Evolutionary conservation across 2,888 invertebrate genomes (phyloP).

Genomic region (Tetheella fluctuosa): DNA sequence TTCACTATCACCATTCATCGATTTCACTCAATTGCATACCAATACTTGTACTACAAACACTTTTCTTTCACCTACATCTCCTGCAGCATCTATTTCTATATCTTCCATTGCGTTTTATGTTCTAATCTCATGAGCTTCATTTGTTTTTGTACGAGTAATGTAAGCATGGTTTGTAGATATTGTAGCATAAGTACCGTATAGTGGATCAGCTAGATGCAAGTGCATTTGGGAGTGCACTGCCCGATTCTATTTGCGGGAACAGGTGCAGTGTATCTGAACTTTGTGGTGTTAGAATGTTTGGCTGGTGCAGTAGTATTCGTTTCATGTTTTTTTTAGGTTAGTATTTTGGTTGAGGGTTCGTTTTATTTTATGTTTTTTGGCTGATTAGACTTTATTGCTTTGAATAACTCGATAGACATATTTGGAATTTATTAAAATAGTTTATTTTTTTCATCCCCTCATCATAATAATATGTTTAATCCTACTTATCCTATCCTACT

Average conservation of each 20-base stretch:
- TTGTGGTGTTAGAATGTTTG: slow-evolving; percentile 20
- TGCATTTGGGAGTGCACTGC: slow-evolving; percentile 62
- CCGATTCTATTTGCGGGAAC: slow-evolving; percentile 63
- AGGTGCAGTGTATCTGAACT: slow-evolving; percentile 48
- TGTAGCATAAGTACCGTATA: slow-evolving; percentile 11
- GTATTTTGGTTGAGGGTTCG: no score
- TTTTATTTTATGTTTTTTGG: no score
- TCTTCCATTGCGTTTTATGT: slow-evolving; percentile 22
- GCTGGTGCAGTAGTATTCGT: not conserved
- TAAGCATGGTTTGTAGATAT: slow-evolving; percentile 6
- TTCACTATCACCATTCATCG: slow-evolving; percentile 57
- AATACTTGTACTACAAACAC: slow-evolving; percentile 47
- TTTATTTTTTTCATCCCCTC: no score
- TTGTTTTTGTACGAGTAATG: slow-evolving; percentile 24
- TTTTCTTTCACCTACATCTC: slow-evolving; percentile 8
- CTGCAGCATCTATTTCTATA: not conserved
- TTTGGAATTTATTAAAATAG: no score
- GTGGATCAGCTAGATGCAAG: slow-evolving; percentile 36
- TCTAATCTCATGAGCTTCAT: not conserved
- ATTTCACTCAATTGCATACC: slow-evolving; percentile 67
- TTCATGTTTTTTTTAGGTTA: not conserved
- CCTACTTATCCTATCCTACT: no score
- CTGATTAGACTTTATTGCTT: no score
- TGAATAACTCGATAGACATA: no score
- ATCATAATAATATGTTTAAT: no score